Evolutionary conservation across 1,140 invertebrate genomes (phyloP).

Genomic region (Propsilocerus akamusi): DNA sequence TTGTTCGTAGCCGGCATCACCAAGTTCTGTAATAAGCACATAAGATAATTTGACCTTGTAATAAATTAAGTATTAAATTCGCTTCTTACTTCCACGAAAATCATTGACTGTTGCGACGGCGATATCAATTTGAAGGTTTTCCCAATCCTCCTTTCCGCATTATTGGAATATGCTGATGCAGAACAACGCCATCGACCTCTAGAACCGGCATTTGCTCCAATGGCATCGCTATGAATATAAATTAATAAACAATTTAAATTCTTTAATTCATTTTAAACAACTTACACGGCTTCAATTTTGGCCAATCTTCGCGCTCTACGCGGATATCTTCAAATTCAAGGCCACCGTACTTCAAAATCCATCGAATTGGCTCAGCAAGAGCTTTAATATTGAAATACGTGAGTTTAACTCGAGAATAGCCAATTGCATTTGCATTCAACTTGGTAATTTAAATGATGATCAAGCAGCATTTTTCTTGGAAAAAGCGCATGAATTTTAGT

Average conservation of each 20-base stretch:
- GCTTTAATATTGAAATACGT: slow-evolving; percentile 3
- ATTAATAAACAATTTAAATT: neutral
- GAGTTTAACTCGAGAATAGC: too few species aligned
- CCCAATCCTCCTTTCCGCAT: slow-evolving; percentile 38
- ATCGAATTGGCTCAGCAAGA: slow-evolving; percentile 4
- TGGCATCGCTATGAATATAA: slow-evolving; percentile 30
- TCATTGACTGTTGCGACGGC: slow-evolving; percentile 36
- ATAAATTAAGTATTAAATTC: neutral
- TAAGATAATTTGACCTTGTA: neutral
- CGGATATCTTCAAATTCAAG: neutral
- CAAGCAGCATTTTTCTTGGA: too few species aligned
- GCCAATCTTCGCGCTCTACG: neutral
- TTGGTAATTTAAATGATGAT: too few species aligned
- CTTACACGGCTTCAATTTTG: neutral
- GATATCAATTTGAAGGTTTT: slow-evolving; percentile 39
- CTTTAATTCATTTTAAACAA: neutral
- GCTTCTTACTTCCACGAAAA: slow-evolving; percentile 20
- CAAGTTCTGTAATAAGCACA: slow-evolving; percentile 27
- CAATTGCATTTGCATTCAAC: too few species aligned
- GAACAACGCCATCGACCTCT: slow-evolving; percentile 38
- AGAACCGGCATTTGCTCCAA: slow-evolving; percentile 48
- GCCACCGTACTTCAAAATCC: neutral
- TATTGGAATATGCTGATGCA: slow-evolving; percentile 43
- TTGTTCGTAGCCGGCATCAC: slow-evolving; percentile 26
- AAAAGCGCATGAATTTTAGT: too few species aligned